These are phyloP conservation scores for Bursaphelenchus okinawaensis DNA, from an alignment of 2,888 invertebrate genomes.

Conservation along the genomic window DNA sequence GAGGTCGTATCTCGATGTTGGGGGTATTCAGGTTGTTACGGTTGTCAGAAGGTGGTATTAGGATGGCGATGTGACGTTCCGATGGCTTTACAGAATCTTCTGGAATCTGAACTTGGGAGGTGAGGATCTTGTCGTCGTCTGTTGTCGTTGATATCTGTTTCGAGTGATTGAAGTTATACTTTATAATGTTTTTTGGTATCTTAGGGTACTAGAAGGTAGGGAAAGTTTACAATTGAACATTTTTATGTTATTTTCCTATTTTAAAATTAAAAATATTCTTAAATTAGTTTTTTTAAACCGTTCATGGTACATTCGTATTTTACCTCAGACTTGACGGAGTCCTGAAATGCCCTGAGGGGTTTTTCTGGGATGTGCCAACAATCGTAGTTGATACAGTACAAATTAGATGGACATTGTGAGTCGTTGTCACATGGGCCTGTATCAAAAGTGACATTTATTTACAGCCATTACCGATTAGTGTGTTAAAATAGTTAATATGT, in stretches of 20 bases:
- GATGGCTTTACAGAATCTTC: neutral
- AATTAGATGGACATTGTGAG: constrained; percentile 28
- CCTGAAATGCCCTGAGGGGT: constrained; percentile 20
- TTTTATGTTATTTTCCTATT: too few species aligned
- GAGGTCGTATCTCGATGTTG: neutral
- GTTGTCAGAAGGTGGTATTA: neutral
- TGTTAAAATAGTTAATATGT: too few species aligned
- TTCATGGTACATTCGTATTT: neutral
- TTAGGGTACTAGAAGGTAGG: too few species aligned
- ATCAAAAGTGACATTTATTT: too few species aligned
- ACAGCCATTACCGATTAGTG: too few species aligned
- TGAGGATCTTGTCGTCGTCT: neutral
- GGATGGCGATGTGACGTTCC: too few species aligned
- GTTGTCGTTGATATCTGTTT: neutral
- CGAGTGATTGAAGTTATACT: too few species aligned
- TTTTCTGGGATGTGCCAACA: constrained; percentile 39
- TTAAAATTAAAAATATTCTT: too few species aligned
- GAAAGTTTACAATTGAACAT: too few species aligned
- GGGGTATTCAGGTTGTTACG: neutral
- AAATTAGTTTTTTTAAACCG: neutral
- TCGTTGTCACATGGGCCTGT: constrained; percentile 34
- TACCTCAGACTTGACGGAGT: neutral
- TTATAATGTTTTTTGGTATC: too few species aligned
- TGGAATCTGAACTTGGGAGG: neutral
- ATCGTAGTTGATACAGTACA: constrained; percentile 35